Base-by-base conservation (phyloP, 2,888 invertebrate species). In the Melitaea athalia region DNA sequence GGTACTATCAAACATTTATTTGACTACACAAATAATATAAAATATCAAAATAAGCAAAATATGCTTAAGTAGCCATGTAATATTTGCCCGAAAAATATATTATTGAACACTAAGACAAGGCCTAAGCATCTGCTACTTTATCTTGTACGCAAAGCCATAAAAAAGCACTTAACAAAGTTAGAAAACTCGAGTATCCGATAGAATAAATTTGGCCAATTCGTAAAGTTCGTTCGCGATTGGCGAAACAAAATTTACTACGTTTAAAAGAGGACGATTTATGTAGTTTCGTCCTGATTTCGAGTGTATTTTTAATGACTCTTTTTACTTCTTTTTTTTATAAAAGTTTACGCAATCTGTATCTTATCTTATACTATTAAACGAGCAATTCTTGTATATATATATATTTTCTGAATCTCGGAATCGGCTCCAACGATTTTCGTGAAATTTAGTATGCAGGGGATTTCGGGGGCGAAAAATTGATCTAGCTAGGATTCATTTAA, bases 221-320 rank as follows among this genome's bases (percentile, higher is more conserved):
- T 47, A 45, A 60, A 50, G 42, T 63, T 55, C n/a, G 6, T 31
- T 67, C 15, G 14, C 59, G 33, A 49, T 60, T 43, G 62, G 33
- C 63, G 63, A 63, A 67, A 67, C 43, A 50, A 47, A 63, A 67
- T 67, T 67, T 59, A 63, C 31, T 59, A 43, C 67, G 33, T 50
- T 63, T 59, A 50, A 67, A 67, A 59, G 63, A 50, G 63, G 57
- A 53, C 67, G 57, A 62, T 67, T 67, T 67, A 63, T 63, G 42
- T 57, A 50, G 50, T 31, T 55, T 62, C n/a, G 62, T 12, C 53
- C 24, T 42, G 38, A 42, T 65, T 43, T 59, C 43, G 42, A n/a
- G 59, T 59, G 59, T 52, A 14, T 59, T 65, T 59, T 57, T 10
- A 52, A 52, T 52, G 52, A 24, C 49, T 50, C 12, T 47, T 47